Evolutionary conservation across 2,113 vertebrate species (phyloP).

Genomic region (Cranoglanis bouderius): DNA sequence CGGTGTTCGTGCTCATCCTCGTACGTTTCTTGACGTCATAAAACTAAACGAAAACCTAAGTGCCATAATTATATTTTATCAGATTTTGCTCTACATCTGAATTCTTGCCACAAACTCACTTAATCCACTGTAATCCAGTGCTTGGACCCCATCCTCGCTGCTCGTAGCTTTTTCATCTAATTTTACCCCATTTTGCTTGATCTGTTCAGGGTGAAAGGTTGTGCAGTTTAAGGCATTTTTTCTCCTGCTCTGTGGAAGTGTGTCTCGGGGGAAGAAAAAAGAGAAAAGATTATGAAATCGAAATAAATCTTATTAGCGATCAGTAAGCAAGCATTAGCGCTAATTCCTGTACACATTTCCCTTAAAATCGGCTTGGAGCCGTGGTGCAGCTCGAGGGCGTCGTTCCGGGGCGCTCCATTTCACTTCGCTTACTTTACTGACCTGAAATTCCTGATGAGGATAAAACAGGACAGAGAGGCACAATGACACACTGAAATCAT

Average conservation of each 20-base stretch:
- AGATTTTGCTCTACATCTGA: not conserved
- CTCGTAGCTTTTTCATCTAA: not conserved
- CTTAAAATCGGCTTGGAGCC: constrained; percentile 55
- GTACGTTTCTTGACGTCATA: not conserved
- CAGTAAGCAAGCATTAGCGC: constrained; percentile 52
- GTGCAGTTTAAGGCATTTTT: constrained; percentile 54
- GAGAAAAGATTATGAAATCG: constrained; percentile 60
- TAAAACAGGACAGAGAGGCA: not conserved
- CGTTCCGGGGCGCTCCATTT: not conserved
- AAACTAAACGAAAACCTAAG: not conserved
- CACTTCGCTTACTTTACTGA: not conserved
- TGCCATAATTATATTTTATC: not conserved
- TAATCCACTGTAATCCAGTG: not conserved
- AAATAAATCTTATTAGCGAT: constrained; percentile 60
- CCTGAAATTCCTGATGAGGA: not conserved
- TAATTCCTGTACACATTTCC: constrained; percentile 60
- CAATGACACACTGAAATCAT: not conserved
- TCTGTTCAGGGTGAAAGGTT: constrained; percentile 52
- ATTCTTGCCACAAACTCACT: not conserved
- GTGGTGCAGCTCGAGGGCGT: constrained; percentile 25
- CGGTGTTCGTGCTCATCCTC: not conserved
- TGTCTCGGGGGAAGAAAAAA: constrained; percentile 16
- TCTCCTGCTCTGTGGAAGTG: constrained; percentile 43
- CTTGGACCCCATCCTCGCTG: not conserved
- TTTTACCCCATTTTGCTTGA: constrained; percentile 4